phyloP scores from a whole-genome alignment of 1,140 invertebrate species.

The Drosophila lacteicornis region DNA sequence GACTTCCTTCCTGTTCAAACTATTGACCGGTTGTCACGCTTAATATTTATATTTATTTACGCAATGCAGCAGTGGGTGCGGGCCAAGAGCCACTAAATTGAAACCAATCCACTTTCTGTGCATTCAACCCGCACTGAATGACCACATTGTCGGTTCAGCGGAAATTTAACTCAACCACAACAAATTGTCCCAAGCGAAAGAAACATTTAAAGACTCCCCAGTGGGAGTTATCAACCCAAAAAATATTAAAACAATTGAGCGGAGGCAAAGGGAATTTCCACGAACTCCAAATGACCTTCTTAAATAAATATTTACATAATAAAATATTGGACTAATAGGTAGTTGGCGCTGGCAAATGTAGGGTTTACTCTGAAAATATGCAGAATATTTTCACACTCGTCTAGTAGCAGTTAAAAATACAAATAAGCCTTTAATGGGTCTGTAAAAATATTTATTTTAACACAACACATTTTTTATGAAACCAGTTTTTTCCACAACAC shows the following conservation, averaged over 20 bases:
- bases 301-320: no score
- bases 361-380: not conserved
- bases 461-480: not conserved
- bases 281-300: conserved; percentile 23
- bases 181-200: conserved; percentile 56
- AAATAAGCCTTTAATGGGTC: conserved; percentile 4
- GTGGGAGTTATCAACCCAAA: conserved; percentile 65
- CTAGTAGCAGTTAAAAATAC: not conserved
- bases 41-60: conserved; percentile 29
- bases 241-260: conserved; percentile 16
- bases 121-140: conserved; percentile 69
- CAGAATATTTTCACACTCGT: not conserved
- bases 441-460: not conserved
- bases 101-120: conserved; percentile 52
- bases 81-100: conserved; percentile 9
- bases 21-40: conserved; percentile 18
- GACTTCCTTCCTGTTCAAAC: conserved; percentile 54
- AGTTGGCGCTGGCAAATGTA: no score
- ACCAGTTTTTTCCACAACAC: not conserved
- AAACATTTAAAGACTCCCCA: conserved; percentile 41
- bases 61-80: conserved; percentile 45
- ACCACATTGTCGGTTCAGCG: conserved; percentile 56
- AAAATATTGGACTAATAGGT: not conserved
- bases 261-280: not conserved
- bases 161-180: conserved; percentile 50